Conservation (phyloP, 92 coral and sea anemone species). For the Pocillopora meandrina region DNA sequence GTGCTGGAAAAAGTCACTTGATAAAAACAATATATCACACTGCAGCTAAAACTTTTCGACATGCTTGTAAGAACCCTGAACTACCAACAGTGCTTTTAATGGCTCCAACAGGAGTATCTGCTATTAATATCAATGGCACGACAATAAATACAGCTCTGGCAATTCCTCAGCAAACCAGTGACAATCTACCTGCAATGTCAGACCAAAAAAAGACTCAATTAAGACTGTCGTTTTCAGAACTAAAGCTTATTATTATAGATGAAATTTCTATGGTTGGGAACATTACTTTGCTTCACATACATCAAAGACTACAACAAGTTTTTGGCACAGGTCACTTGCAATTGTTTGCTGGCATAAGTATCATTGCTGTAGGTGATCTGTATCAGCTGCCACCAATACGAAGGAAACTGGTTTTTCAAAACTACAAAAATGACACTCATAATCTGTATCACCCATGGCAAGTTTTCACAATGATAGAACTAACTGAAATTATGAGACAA, state of each 20-base stretch:
- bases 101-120: too few relatives aligned
- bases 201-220: too few relatives aligned
- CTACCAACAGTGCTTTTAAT: too few relatives aligned
- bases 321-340: neutral
- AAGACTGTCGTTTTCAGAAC: neutral
- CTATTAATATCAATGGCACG: too few relatives aligned
- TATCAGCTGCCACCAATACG: too few relatives aligned
- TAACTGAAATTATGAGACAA: slow-evolving; percentile 46
- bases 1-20: too few relatives aligned
- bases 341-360: neutral
- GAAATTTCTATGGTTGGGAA: slow-evolving; percentile 48
- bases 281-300: slow-evolving; percentile 42
- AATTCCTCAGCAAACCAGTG: slow-evolving; percentile 31
- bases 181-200: too few relatives aligned
- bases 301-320: slow-evolving; percentile 4
- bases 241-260: slow-evolving; percentile 43
- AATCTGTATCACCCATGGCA: slow-evolving; percentile 51
- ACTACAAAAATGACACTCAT: neutral
- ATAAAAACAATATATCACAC: neutral
- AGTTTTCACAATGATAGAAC: slow-evolving; percentile 38
- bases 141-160: slow-evolving; percentile 34
- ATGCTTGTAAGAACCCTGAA: too few relatives aligned
- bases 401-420: slow-evolving; percentile 27
- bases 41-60: too few relatives aligned
- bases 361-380: too few relatives aligned